phyloP scores from a whole-genome alignment of 2,113 vertebrate genomes.

The Oncorhynchus tshawytscha region DNA sequence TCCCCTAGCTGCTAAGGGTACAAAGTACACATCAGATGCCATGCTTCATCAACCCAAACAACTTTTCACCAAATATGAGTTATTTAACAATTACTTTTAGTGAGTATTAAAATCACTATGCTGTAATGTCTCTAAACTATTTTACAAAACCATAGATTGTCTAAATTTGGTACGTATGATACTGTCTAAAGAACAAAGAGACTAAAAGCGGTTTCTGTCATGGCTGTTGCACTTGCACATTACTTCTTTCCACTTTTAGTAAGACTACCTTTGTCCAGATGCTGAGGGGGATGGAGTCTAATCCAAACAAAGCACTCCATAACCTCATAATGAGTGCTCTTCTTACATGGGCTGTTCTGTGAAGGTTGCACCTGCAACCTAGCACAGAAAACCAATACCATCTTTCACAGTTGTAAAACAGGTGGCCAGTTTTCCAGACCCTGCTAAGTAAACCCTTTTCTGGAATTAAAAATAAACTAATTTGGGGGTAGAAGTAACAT shows the following conservation, averaged over 20 bases:
- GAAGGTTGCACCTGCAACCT: no score
- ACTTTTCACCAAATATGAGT: not conserved
- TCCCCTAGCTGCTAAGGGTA: no score
- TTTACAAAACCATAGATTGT: not conserved
- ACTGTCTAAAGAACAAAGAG: not conserved
- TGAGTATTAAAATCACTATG: not conserved
- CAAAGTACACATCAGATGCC: not conserved
- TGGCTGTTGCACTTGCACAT: not conserved
- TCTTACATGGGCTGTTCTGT: no score
- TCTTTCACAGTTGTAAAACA: no score
- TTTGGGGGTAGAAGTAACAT: no score
- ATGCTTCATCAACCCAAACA: not conserved
- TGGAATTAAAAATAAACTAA: no score
- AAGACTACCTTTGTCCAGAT: slow-evolving; percentile 7
- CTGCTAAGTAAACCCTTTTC: no score
- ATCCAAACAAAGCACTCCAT: not conserved
- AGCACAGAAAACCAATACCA: no score
- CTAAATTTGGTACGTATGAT: not conserved
- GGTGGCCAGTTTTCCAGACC: no score
- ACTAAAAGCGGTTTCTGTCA: not conserved
- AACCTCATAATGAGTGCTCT: not conserved
- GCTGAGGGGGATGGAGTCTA: not conserved
- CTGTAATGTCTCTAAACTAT: not conserved
- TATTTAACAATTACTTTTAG: not conserved
- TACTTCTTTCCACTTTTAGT: not conserved